phyloP scores from a whole-genome alignment of 2,888 invertebrate genomes.

The Oligia strigilis region DNA sequence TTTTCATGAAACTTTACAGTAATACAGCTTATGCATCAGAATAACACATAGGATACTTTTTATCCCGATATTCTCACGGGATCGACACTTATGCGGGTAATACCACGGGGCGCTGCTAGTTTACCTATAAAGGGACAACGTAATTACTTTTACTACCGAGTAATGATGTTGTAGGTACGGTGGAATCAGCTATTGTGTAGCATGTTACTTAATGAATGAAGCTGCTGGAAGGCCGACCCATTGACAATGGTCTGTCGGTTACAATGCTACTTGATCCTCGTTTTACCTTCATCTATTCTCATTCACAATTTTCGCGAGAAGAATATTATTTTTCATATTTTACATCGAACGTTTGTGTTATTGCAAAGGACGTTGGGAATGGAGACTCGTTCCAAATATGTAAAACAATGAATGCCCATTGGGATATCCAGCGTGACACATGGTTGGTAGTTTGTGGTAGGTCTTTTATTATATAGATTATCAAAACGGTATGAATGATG shows the following conservation, averaged over 20 bases:
- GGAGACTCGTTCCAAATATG: not conserved
- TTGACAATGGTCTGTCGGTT: conserved; percentile 26
- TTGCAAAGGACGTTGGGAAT: not conserved
- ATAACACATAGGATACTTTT: no score
- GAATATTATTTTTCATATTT: not conserved
- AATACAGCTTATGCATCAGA: no score
- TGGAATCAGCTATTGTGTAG: conserved; percentile 26
- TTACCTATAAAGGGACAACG: not conserved
- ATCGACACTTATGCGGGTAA: no score
- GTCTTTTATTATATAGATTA: not conserved
- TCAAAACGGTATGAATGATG: not conserved
- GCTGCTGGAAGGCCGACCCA: conserved; percentile 22
- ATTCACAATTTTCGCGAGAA: not conserved
- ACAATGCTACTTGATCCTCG: not conserved
- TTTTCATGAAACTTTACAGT: no score
- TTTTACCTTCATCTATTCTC: conserved; percentile 2
- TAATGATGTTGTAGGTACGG: not conserved
- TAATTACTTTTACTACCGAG: not conserved
- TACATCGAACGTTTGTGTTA: not conserved
- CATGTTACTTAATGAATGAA: conserved; percentile 23
- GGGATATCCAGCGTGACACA: not conserved
- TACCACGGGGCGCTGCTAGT: not conserved
- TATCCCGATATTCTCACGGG: no score
- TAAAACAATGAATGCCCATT: not conserved
- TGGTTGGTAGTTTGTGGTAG: not conserved